phyloP scores from a whole-genome alignment of 2,113 vertebrate species.

The Sylvia atricapilla region DNA sequence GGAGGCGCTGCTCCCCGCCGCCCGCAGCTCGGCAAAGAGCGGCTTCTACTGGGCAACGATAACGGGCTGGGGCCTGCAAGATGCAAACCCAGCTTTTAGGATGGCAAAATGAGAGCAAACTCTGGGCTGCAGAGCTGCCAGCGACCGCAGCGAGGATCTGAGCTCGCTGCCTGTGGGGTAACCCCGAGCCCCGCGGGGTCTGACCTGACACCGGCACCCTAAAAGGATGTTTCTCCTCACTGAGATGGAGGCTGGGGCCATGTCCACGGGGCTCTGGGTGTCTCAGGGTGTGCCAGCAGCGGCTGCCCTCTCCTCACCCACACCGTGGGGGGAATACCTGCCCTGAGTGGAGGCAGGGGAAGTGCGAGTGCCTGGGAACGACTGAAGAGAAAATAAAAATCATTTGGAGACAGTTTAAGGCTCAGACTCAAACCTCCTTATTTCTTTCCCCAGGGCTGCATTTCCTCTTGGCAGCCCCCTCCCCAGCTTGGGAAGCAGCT shows the following conservation, averaged over 20 bases:
- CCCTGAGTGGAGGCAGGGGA: accelerated
- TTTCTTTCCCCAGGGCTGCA: background rate
- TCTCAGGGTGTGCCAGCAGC: background rate
- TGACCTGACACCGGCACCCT: accelerated
- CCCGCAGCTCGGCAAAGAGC: accelerated
- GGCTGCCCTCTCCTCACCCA: background rate
- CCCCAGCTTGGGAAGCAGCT: background rate
- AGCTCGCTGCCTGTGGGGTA: background rate
- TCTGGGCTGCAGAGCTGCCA: background rate
- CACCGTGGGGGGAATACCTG: accelerated
- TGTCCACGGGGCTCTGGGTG: background rate
- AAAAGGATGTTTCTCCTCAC: accelerated
- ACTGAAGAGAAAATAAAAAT: background rate
- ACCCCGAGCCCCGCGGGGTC: background rate
- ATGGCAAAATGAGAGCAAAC: background rate
- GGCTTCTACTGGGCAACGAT: background rate
- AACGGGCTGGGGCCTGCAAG: background rate
- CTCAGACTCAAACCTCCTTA: background rate
- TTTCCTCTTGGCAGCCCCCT: background rate
- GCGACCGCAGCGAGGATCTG: accelerated
- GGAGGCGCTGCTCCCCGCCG: background rate
- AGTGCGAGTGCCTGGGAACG: background rate
- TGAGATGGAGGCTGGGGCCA: background rate
- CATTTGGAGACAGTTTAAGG: background rate
- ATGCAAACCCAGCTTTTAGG: background rate